Conservation (phyloP, 2,797 vertebrate species). For the Huso huso region DNA sequence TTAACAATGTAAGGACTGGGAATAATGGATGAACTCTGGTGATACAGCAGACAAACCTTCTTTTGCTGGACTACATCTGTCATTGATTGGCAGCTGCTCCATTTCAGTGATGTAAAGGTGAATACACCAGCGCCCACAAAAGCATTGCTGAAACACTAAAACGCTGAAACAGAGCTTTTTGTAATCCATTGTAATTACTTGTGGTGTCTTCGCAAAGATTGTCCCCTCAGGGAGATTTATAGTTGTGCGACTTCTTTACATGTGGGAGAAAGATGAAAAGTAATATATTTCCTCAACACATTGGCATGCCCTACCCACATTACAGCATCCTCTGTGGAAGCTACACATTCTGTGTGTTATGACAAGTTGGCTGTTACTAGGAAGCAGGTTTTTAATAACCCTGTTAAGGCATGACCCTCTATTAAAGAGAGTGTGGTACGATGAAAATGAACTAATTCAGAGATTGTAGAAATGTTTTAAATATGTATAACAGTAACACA, state of each 20-base stretch:
- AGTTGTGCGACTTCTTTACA: slow-evolving; percentile 48
- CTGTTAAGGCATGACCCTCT: too few species aligned
- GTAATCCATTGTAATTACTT: slow-evolving; percentile 27
- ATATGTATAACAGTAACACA: too few species aligned
- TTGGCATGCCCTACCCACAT: slow-evolving; percentile 30
- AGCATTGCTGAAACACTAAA: too few species aligned
- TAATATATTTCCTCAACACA: slow-evolving; percentile 48
- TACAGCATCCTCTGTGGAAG: slow-evolving; percentile 38
- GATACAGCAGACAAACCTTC: neutral
- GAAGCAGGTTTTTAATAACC: too few species aligned
- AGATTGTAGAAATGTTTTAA: too few species aligned
- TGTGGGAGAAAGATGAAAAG: slow-evolving; percentile 43
- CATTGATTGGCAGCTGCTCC: neutral
- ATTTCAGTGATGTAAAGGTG: neutral
- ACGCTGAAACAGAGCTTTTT: too few species aligned
- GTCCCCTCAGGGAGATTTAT: slow-evolving; percentile 6
- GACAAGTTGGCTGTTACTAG: slow-evolving; percentile 14
- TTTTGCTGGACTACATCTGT: neutral
- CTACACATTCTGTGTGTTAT: slow-evolving; percentile 19
- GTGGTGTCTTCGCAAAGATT: slow-evolving; percentile 32
- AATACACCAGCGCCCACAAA: neutral
- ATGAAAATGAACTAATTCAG: too few species aligned
- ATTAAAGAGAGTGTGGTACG: too few species aligned
- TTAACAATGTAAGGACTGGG: neutral
- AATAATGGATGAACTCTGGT: neutral